Conservation (phyloP, 2,113 vertebrate species). For the Raphicerus campestris region DNA sequence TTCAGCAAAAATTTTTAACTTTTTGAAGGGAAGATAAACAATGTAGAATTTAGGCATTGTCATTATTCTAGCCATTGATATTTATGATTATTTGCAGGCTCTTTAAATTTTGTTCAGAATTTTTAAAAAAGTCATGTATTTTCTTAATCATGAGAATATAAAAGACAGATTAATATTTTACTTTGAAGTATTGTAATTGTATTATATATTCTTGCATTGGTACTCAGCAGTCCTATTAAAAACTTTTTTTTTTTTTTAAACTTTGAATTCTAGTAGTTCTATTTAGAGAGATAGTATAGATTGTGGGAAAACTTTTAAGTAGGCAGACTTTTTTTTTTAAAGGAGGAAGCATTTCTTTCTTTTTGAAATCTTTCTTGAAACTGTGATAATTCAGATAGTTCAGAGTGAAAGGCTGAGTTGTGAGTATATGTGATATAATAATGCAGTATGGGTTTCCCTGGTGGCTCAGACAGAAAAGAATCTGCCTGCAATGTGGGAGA, state of each 20-base stretch:
- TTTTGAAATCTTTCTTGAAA: background rate
- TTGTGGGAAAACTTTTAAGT: background rate
- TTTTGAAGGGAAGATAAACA: slow-evolving; percentile 27
- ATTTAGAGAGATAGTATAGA: background rate
- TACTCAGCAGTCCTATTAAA: background rate
- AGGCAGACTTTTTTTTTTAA: background rate
- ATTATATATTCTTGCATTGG: background rate
- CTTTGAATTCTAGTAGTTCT: background rate
- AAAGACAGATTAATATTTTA: background rate
- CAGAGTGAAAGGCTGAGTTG: background rate
- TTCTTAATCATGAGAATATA: background rate
- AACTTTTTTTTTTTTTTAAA: background rate
- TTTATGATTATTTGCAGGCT: background rate
- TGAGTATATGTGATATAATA: background rate
- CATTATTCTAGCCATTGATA: background rate
- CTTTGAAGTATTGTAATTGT: background rate
- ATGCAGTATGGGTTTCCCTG: background rate
- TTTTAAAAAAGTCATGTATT: background rate
- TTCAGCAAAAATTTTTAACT: background rate
- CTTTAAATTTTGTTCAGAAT: slow-evolving; percentile 14
- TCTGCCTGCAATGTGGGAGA: background rate
- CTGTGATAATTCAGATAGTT: background rate
- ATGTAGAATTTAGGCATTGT: background rate
- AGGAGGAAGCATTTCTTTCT: slow-evolving; percentile 1
- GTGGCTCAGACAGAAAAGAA: background rate